A percentile compares a stretch with the other conserved stretches of the same genome.
These are phyloP conservation scores for Dimorphilus gyrociliatus DNA, from an alignment of 2,888 invertebrate genomes.

Conservation along the genomic window DNA sequence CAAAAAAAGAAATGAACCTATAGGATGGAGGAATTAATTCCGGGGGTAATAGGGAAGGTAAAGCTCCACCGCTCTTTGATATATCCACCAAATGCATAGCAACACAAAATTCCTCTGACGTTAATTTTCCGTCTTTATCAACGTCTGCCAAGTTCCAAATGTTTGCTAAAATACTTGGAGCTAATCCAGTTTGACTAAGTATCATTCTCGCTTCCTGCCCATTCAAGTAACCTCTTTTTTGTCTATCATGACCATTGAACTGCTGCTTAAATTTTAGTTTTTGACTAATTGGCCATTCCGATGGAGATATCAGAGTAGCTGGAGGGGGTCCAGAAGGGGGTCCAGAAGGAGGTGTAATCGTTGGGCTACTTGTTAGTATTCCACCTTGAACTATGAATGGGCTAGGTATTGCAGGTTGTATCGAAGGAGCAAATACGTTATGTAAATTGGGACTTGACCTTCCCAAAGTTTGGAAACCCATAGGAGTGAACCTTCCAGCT, in stretches of 20 bases:
- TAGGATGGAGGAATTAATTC: slow-evolving; percentile 84
- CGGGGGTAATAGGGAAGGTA: slow-evolving; percentile 61
- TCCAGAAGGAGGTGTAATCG: too few species aligned
- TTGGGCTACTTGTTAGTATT: too few species aligned
- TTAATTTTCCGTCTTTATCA: slow-evolving; percentile 79
- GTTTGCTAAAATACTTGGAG: slow-evolving; percentile 72
- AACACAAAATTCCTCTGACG: slow-evolving; percentile 89
- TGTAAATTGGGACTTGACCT: too few species aligned
- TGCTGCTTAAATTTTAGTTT: slow-evolving; percentile 80
- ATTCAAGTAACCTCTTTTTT: slow-evolving; percentile 67
- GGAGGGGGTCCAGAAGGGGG: too few species aligned
- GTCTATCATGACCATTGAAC: slow-evolving; percentile 76
- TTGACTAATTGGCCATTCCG: slow-evolving; percentile 77
- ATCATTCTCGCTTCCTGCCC: slow-evolving; percentile 66
- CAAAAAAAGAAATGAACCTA: too few species aligned
- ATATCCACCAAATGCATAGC: slow-evolving; percentile 89
- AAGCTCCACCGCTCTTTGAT: slow-evolving; percentile 60
- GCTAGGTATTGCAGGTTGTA: too few species aligned
- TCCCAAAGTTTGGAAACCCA: too few species aligned
- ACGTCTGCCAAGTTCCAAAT: slow-evolving; percentile 82
- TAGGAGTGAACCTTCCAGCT: too few species aligned
- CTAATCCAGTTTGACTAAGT: slow-evolving; percentile 77
- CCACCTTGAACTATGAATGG: too few species aligned
- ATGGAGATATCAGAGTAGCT: slow-evolving; percentile 3
- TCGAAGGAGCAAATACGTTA: too few species aligned